phyloP scores from a whole-genome alignment of 2,888 invertebrate species.

The Abrostola tripartita region DNA sequence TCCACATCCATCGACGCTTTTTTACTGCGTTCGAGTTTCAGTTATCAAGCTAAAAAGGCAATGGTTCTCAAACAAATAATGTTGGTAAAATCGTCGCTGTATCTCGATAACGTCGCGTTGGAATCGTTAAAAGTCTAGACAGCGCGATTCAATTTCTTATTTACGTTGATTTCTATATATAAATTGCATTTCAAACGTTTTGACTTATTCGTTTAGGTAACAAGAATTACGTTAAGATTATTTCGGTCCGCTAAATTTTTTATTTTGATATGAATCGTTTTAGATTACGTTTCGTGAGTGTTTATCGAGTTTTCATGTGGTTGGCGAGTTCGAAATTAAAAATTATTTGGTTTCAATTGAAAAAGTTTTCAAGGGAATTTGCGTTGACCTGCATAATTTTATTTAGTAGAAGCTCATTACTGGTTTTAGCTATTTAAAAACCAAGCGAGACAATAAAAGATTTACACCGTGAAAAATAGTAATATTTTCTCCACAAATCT shows the following conservation, averaged over 20 bases:
- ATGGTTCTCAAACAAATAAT: conserved; percentile 42
- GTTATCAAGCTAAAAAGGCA: conserved; percentile 23
- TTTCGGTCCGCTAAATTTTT: conserved; percentile 4
- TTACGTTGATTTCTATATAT: conserved; percentile 60
- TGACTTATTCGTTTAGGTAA: conserved; percentile 30
- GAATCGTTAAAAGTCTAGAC: conserved; percentile 76
- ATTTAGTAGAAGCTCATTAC: too few relatives aligned
- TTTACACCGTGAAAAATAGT: too few relatives aligned
- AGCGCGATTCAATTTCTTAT: conserved; percentile 69
- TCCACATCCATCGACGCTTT: conserved; percentile 51
- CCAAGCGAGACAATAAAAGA: too few relatives aligned
- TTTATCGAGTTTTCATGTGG: conserved; percentile 30
- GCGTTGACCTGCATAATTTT: too few relatives aligned
- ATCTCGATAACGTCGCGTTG: conserved; percentile 58
- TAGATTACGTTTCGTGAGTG: conserved; percentile 22
- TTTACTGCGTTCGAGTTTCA: neutral
- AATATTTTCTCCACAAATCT: too few relatives aligned
- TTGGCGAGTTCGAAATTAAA: conserved; percentile 10
- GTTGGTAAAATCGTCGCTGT: conserved; percentile 25
- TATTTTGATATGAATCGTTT: conserved; percentile 19
- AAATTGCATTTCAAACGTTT: conserved; percentile 39
- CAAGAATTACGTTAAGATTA: conserved; percentile 27
- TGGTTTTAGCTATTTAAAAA: too few relatives aligned
- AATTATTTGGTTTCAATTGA: neutral
- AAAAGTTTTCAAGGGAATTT: too few relatives aligned